These are phyloP conservation scores for Onychomys leucogaster DNA, from an alignment of 2,797 vertebrate genomes.

Conservation along the genomic window DNA sequence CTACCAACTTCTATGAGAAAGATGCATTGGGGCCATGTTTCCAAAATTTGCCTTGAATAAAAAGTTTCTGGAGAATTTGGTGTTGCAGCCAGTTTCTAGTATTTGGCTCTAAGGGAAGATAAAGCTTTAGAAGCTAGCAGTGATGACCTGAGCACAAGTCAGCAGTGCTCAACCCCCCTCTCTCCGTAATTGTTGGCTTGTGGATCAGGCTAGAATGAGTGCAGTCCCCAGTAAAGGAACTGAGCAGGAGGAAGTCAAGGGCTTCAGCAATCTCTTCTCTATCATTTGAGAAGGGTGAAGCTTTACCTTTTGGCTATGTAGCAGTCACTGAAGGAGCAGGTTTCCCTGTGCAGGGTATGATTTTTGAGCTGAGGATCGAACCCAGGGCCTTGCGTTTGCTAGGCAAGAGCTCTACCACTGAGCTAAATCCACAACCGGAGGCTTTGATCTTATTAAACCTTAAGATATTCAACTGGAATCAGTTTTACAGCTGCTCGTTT, in stretches of 20 bases:
- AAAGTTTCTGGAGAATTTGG: not conserved
- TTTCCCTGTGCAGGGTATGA: not conserved
- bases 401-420: no score
- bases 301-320: not conserved
- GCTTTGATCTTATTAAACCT: not conserved
- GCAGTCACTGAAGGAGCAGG: not conserved
- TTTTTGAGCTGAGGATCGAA: no score
- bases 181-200: not conserved
- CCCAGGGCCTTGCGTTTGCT: no score
- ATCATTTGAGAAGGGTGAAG: not conserved
- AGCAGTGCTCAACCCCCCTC: not conserved
- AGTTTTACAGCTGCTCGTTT: not conserved
- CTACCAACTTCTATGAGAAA: not conserved
- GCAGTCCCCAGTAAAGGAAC: not conserved
- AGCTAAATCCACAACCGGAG: no score
- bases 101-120: not conserved
- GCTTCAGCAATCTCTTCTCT: not conserved
- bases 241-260: not conserved
- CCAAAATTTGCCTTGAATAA: not conserved
- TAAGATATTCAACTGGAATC: not conserved
- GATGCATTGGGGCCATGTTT: not conserved
- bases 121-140: not conserved
- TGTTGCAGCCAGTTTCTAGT: not conserved
- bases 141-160: not conserved
- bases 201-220: not conserved